Conservation (phyloP, 2,113 vertebrate species). For the Eupsittula cactorum region DNA sequence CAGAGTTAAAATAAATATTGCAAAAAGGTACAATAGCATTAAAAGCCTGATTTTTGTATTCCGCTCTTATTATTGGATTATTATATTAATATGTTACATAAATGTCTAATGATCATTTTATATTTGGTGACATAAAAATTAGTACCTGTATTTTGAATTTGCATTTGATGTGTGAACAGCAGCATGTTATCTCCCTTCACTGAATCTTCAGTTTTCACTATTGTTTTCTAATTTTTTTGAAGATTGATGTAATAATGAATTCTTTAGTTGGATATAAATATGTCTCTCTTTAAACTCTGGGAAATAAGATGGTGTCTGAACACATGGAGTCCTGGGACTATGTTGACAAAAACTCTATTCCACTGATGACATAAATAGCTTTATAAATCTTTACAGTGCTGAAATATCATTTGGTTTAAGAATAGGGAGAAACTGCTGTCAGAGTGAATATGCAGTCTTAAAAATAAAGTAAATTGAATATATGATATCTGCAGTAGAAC, state of each 20-base stretch:
- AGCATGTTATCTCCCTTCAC: not conserved
- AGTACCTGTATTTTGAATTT: conserved; percentile 34
- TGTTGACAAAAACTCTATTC: not conserved
- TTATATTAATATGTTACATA: not conserved
- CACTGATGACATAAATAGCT: not conserved
- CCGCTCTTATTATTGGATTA: not conserved
- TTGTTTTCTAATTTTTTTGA: conserved; percentile 22
- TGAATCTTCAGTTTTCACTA: conserved; percentile 39
- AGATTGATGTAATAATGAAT: not conserved
- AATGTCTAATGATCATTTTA: conserved; percentile 6
- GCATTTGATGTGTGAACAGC: conserved; percentile 39
- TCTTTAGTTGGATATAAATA: not conserved
- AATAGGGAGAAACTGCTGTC: not conserved
- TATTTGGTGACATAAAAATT: not conserved
- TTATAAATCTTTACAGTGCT: not conserved
- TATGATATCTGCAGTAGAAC: not conserved
- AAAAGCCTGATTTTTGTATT: not conserved
- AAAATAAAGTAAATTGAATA: not conserved
- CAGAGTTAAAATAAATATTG: not conserved
- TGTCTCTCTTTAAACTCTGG: not conserved
- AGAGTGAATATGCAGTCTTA: not conserved
- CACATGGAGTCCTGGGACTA: not conserved
- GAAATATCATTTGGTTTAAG: not conserved
- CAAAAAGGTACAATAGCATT: not conserved
- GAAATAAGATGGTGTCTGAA: not conserved